Evolutionary conservation across 2,888 invertebrate genomes (phyloP).

Genomic region (Hedychridium roseum): DNA sequence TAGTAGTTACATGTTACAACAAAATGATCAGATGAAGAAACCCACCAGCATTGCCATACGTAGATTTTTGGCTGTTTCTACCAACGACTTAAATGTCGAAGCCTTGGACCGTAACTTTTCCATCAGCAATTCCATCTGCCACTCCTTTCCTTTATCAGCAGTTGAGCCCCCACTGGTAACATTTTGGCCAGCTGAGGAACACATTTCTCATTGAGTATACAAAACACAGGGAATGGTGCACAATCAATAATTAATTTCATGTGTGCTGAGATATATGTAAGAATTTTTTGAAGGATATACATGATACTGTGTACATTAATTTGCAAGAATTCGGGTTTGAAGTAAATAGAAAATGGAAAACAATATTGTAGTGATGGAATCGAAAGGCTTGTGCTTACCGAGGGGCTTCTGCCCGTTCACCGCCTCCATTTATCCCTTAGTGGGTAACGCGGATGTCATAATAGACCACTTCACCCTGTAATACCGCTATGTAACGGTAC

Average conservation of each 20-base stretch:
- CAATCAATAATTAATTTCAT: not conserved
- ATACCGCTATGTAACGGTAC: not conserved
- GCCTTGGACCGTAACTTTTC: constrained; percentile 88
- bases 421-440: constrained; percentile 57
- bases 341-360: not conserved
- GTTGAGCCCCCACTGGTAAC: constrained; percentile 38
- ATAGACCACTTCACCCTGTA: constrained; percentile 14
- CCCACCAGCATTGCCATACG: constrained; percentile 85
- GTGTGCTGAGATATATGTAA: not conserved
- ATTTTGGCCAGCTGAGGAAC: constrained; percentile 50
- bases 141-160: constrained; percentile 73
- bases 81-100: constrained; percentile 81
- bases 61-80: constrained; percentile 87
- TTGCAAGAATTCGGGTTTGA: not conserved
- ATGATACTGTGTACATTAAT: not conserved
- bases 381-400: constrained; percentile 41
- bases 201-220: not conserved
- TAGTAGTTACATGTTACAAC: constrained; percentile 11
- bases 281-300: not conserved
- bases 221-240: not conserved
- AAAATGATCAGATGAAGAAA: constrained; percentile 20
- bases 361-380: not conserved
- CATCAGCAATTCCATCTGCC: constrained; percentile 89
- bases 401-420: constrained; percentile 56
- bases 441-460: constrained; percentile 52